phyloP scores from a whole-genome alignment of 2,888 invertebrate species.

The Deilephila elpenor region DNA sequence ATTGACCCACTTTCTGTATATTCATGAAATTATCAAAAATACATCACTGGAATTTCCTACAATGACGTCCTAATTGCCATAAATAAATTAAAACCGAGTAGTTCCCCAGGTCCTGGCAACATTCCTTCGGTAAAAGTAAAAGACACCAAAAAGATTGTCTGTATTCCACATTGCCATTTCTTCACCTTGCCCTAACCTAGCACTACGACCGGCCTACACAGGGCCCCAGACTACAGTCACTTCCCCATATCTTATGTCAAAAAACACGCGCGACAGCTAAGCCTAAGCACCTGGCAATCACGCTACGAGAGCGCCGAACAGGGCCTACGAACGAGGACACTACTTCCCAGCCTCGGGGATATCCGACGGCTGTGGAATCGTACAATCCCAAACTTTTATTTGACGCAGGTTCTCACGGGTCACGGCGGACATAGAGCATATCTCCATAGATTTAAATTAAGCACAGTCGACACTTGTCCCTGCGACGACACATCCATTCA shows the following conservation, averaged over 20 bases:
- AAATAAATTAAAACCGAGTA: too few relatives aligned
- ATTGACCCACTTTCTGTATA: too few relatives aligned
- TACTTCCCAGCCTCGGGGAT: slow-evolving; percentile 34
- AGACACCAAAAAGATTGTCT: too few relatives aligned
- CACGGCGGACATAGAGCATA: slow-evolving; percentile 23
- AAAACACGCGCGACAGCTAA: neutral
- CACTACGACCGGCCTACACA: neutral
- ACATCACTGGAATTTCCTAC: too few relatives aligned
- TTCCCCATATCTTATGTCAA: neutral
- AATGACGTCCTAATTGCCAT: too few relatives aligned
- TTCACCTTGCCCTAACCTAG: too few relatives aligned
- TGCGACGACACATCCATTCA: slow-evolving; percentile 38
- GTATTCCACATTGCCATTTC: too few relatives aligned
- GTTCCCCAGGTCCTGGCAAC: too few relatives aligned
- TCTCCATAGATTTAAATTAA: neutral
- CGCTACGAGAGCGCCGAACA: neutral
- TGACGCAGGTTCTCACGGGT: too few relatives aligned
- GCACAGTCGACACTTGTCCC: neutral
- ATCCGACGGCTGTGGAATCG: neutral
- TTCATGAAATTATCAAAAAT: too few relatives aligned
- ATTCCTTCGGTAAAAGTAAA: too few relatives aligned
- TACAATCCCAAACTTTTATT: neutral
- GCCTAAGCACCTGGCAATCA: neutral
- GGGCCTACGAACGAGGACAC: neutral
- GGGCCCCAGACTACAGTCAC: neutral